Conservation (phyloP, 2,888 invertebrate species). For the Nezara viridula region DNA sequence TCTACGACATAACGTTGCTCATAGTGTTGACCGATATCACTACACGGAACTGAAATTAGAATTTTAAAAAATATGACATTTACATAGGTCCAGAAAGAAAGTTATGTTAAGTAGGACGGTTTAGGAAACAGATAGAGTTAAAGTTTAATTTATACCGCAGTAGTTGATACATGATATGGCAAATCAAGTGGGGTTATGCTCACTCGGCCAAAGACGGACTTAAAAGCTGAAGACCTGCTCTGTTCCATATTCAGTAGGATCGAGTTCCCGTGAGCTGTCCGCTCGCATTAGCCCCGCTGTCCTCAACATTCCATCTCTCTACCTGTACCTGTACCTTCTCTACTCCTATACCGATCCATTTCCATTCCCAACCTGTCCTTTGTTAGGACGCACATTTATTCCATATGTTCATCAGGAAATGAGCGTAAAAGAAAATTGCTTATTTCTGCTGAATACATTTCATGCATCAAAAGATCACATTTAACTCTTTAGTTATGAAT, state of each 20-base stretch:
- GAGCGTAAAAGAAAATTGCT: too few species aligned
- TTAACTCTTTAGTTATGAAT: too few species aligned
- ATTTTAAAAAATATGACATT: background rate
- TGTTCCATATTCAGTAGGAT: background rate
- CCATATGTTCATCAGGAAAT: too few species aligned
- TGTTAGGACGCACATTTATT: background rate
- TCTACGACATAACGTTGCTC: too few species aligned
- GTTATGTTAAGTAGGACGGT: background rate
- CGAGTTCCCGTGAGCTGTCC: background rate
- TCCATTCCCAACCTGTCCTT: background rate
- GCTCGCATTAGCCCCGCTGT: background rate
- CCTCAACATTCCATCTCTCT: background rate
- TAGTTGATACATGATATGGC: background rate
- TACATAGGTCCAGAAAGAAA: background rate
- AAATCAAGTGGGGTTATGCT: background rate
- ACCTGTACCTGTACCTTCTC: background rate
- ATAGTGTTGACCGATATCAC: too few species aligned
- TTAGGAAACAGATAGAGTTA: background rate
- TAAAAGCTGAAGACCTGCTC: background rate
- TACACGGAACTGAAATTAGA: background rate
- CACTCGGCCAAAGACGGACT: background rate
- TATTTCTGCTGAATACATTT: too few species aligned
- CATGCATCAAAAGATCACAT: too few species aligned
- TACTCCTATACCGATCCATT: background rate
- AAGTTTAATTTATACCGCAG: background rate